A percentile compares a stretch with the other conserved stretches of the same genome.
These are phyloP conservation scores for Polia nebulosa DNA, from an alignment of 2,888 invertebrate species.

Conservation along the genomic window DNA sequence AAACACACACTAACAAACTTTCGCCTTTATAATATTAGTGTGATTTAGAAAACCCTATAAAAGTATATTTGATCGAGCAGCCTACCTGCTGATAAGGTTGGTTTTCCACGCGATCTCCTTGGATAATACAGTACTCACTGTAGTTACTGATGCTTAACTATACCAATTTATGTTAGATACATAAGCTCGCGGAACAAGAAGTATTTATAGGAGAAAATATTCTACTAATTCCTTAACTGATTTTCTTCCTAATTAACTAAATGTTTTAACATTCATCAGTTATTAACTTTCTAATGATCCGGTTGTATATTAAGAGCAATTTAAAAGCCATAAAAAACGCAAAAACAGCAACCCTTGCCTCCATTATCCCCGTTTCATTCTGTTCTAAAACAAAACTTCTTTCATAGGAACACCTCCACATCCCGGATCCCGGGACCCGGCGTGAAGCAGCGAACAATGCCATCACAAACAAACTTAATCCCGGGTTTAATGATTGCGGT, in stretches of 20 bases:
- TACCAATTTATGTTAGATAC: too few species aligned
- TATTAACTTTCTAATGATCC: neutral
- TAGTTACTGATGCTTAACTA: too few species aligned
- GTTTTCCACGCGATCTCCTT: too few species aligned
- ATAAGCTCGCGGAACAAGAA: too few species aligned
- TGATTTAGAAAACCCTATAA: too few species aligned
- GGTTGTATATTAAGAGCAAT: neutral
- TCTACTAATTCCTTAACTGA: too few species aligned
- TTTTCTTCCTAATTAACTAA: neutral
- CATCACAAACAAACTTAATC: constrained; percentile 72
- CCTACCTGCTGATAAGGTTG: too few species aligned
- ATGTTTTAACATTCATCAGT: neutral
- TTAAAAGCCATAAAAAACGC: constrained; percentile 24
- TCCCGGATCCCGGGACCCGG: constrained; percentile 29
- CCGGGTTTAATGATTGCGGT: constrained; percentile 74
- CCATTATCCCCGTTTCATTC: constrained; percentile 22
- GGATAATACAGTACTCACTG: too few species aligned
- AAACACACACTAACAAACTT: too few species aligned
- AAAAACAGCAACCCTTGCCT: constrained; percentile 31
- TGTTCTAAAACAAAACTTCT: constrained; percentile 52
- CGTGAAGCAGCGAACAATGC: constrained; percentile 61
- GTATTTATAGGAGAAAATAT: too few species aligned
- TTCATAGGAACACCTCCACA: constrained; percentile 36
- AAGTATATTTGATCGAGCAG: too few species aligned
- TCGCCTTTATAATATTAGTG: too few species aligned